phyloP scores from a whole-genome alignment of 2,888 invertebrate species.

The Mythimna impura region DNA sequence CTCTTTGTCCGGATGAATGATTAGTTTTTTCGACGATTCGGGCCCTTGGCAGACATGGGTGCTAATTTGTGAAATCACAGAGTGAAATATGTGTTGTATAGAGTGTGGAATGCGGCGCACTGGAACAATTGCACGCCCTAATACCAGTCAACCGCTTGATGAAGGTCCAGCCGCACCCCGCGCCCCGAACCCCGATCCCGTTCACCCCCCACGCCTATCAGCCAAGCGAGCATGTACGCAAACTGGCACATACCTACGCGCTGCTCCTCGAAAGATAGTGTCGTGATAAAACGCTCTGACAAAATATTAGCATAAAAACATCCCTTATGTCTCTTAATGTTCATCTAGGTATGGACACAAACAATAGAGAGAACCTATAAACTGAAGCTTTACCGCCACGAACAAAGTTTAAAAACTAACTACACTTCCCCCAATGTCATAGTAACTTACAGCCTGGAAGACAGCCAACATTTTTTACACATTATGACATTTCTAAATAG shows the following conservation, averaged over 20 bases:
- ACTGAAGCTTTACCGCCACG: constrained; percentile 29
- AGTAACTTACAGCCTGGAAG: constrained; percentile 53
- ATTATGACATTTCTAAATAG: constrained; percentile 51
- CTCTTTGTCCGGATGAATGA: constrained; percentile 58
- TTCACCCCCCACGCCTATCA: constrained; percentile 70
- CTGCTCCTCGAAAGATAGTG: constrained; percentile 25
- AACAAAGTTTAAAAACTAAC: constrained; percentile 54
- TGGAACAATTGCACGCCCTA: constrained; percentile 88
- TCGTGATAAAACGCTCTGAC: constrained; percentile 2
- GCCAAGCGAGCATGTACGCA: constrained; percentile 64
- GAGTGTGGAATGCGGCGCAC: constrained; percentile 84
- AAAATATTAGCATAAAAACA: constrained; percentile 12
- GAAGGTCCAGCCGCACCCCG: constrained; percentile 80
- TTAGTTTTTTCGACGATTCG: constrained; percentile 65
- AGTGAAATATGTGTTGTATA: constrained; percentile 84
- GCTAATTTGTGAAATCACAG: constrained; percentile 87
- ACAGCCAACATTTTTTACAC: constrained; percentile 51
- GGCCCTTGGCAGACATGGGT: constrained; percentile 75
- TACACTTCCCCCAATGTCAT: constrained; percentile 52
- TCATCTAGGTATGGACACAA: background rate
- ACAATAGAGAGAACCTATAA: constrained; percentile 31
- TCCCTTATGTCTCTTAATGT: background rate
- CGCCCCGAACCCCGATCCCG: background rate
- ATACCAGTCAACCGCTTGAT: constrained; percentile 90
- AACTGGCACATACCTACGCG: constrained; percentile 55